A percentile compares a stretch with the other conserved stretches of the same genome.
Conservation (phyloP, 2,113 vertebrate genomes). For the Elachura formosa region DNA sequence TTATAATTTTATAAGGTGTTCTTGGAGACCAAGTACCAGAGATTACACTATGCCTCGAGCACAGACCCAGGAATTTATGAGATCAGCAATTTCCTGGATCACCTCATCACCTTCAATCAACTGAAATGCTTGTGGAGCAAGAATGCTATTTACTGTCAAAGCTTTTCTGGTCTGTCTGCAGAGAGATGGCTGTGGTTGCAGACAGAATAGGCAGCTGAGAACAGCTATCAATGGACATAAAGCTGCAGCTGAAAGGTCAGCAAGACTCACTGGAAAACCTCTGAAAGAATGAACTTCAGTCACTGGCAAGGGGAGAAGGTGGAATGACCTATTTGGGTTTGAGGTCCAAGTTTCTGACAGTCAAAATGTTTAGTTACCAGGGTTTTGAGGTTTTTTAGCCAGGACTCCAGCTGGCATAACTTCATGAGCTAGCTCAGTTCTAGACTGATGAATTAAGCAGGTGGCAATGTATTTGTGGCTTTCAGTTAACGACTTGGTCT, state of each 20-base stretch:
- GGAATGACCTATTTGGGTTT: neutral
- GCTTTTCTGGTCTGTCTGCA: neutral
- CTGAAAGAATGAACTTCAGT: neutral
- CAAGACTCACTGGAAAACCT: neutral
- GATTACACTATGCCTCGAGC: neutral
- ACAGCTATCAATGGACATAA: neutral
- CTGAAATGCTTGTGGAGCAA: neutral
- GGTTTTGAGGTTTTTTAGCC: neutral
- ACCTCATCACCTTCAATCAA: neutral
- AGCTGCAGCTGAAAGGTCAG: neutral
- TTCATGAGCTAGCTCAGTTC: neutral
- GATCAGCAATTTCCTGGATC: neutral
- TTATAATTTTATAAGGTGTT: neutral
- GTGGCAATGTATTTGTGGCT: neutral
- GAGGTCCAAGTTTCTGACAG: neutral
- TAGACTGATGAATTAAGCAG: conserved; percentile 12
- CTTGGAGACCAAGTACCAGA: neutral
- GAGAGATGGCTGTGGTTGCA: neutral
- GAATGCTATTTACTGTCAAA: neutral
- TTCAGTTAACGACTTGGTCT: neutral
- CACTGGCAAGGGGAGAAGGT: neutral
- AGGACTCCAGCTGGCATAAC: neutral
- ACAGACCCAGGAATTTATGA: neutral
- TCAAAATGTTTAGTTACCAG: neutral
- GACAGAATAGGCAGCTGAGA: neutral